phyloP scores from a whole-genome alignment of 2,113 vertebrate genomes.

The Zootoca vivipara region DNA sequence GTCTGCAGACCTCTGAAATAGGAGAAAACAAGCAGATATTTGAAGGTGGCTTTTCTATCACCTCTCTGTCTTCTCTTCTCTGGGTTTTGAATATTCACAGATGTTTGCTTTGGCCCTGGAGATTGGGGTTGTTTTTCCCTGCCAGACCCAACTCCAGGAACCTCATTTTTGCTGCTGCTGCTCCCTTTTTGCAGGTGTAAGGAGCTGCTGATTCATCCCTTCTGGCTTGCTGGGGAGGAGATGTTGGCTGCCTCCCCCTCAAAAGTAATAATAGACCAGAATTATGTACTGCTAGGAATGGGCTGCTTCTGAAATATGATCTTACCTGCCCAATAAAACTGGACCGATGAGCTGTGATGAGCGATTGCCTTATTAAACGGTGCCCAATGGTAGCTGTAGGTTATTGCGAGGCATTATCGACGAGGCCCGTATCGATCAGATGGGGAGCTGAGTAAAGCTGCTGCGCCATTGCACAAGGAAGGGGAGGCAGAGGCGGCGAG shows the following conservation, averaged over 20 bases:
- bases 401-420: constrained; percentile 26
- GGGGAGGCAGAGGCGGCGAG: background rate
- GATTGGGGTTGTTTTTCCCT: no score
- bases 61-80: no score
- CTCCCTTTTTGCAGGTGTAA: background rate
- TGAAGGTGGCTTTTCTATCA: no score
- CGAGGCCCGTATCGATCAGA: constrained; percentile 29
- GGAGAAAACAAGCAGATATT: no score
- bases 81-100: background rate
- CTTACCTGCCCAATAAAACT: constrained; percentile 39
- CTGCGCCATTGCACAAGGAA: no score
- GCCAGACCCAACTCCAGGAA: background rate
- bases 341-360: constrained; percentile 10
- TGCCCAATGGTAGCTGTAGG: constrained; percentile 39
- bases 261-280: background rate
- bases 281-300: background rate
- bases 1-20: no score
- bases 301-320: constrained; percentile 27
- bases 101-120: no score
- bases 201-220: background rate
- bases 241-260: rapidly evolving
- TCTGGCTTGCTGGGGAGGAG: background rate
- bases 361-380: constrained; percentile 61
- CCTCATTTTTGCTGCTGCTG: background rate
- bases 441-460: constrained; percentile 17